phyloP scores from a whole-genome alignment of 2,113 vertebrate genomes.

The Gopherus evgoodei region DNA sequence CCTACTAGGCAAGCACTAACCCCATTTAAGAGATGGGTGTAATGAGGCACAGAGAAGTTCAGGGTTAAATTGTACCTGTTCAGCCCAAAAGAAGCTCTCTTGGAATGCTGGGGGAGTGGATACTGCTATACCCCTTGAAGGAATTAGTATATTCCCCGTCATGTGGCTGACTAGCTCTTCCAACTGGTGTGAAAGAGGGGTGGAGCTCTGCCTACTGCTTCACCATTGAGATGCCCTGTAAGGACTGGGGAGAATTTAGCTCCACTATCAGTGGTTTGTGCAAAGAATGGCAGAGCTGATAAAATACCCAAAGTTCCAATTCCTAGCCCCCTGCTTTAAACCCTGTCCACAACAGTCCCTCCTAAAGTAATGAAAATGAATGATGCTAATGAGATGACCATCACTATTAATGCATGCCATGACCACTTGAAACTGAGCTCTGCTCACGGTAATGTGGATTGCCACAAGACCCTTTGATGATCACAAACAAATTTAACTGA shows the following conservation, averaged over 20 bases:
- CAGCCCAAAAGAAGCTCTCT: background rate
- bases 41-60: background rate
- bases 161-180: background rate
- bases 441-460: fast-evolving
- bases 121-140: background rate
- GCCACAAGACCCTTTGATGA: background rate
- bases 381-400: background rate
- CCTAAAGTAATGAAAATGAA: background rate
- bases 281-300: background rate
- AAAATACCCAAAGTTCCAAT: background rate
- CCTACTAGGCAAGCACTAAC: fast-evolving
- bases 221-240: background rate
- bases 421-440: fast-evolving
- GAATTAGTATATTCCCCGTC: background rate
- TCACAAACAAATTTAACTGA: background rate
- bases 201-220: background rate
- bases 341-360: background rate
- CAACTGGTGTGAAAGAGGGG: background rate
- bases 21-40: background rate
- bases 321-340: background rate
- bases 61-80: background rate
- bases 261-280: background rate
- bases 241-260: background rate
- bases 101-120: fast-evolving
- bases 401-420: fast-evolving